These are phyloP conservation scores for Apantesis nais DNA, from an alignment of 2,888 invertebrate genomes.

Conservation along the genomic window DNA sequence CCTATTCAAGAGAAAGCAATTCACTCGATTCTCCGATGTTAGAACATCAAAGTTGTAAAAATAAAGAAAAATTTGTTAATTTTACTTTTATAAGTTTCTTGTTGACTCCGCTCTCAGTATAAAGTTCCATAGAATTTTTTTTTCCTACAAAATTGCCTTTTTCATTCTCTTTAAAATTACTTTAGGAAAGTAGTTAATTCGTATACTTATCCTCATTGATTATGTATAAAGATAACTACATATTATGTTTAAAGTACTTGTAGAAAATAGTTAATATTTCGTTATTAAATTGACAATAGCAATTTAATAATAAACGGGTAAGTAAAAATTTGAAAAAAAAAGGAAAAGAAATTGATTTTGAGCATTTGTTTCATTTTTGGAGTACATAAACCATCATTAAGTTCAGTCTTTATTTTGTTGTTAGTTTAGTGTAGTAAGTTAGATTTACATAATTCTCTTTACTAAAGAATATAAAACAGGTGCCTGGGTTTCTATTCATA, in stretches of 20 bases:
- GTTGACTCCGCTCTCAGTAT: not conserved
- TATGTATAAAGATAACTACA: not conserved
- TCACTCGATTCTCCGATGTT: not conserved
- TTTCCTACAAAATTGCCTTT: not conserved
- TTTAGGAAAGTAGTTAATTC: not conserved
- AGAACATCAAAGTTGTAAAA: not conserved
- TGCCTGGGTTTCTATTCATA: constrained; percentile 56
- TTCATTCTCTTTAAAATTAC: not conserved
- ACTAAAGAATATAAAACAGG: constrained; percentile 10
- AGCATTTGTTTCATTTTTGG: too few relatives aligned
- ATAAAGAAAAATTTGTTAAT: not conserved
- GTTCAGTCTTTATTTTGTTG: not conserved
- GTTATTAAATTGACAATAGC: not conserved
- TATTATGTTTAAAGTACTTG: too few relatives aligned
- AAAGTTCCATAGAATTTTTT: not conserved
- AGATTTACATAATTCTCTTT: not conserved
- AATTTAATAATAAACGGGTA: too few relatives aligned
- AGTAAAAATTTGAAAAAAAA: not conserved
- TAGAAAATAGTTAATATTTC: too few relatives aligned
- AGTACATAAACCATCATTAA: too few relatives aligned
- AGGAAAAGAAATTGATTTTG: not conserved
- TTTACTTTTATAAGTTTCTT: not conserved
- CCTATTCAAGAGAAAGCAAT: not conserved
- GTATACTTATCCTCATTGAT: not conserved
- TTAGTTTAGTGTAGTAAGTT: not conserved